Conservation (phyloP, 2,113 vertebrate species). For the Phrynosoma platyrhinos region DNA sequence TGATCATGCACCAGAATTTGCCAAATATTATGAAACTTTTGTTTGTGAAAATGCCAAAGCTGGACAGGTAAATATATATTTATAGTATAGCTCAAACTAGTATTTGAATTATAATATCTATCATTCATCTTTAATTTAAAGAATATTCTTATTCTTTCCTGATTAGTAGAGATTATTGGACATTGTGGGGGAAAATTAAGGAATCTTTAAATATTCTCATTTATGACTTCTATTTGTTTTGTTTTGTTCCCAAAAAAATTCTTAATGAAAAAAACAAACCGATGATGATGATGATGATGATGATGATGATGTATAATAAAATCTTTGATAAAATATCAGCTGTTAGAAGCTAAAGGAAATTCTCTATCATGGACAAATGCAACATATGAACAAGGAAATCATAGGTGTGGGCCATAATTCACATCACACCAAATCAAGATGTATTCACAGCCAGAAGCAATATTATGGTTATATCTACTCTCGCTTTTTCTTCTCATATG, state of each 20-base stretch:
- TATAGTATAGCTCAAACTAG: neutral
- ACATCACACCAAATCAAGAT: neutral
- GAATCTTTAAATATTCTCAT: neutral
- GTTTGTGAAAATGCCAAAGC: constrained; percentile 87
- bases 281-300: no score
- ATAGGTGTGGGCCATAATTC: neutral
- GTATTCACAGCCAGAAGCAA: no score
- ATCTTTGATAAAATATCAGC: no score
- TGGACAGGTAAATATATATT: constrained; percentile 79
- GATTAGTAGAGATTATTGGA: neutral
- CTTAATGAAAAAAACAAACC: neutral
- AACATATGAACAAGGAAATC: neutral
- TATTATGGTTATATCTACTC: no score
- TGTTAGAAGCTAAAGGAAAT: no score
- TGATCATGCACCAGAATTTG: constrained; percentile 84
- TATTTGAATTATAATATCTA: neutral
- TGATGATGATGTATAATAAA: no score
- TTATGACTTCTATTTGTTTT: neutral
- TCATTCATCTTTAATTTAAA: neutral
- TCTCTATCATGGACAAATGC: neutral
- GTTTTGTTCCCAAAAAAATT: neutral
- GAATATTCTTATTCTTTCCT: neutral
- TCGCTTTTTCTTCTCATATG: no score
- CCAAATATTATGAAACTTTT: constrained; percentile 83
- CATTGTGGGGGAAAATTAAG: neutral